Evolutionary conservation across 2,797 vertebrate species (phyloP), one percentile per base, ranked within the genome.

Genomic region (Eleutherodactylus coqui): DNA sequence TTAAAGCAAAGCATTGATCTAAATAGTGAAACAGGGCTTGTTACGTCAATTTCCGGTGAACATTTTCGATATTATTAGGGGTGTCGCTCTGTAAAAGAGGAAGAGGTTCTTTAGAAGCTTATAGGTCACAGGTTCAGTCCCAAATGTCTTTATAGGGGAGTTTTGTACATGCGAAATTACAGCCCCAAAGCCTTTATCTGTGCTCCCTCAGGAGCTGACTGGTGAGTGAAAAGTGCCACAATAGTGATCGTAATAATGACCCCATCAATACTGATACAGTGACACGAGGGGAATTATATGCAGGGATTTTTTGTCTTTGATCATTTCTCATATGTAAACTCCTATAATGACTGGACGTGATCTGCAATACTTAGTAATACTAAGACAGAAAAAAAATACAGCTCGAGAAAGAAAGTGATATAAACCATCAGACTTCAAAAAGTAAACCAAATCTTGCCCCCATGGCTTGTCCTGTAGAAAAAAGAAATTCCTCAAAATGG

Each of bases 281-380:
- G 49, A 60, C 29, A 27, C 9, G 17, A 58, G 75, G 75, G 75
- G 49, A 60, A 78, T 55, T 78, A 78, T n/a, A 78, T n/a, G 3
- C 4, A 43, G 53, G 49, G 53, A 55, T 14, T 78, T 78, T 77
- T 58, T 41, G 11, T 36, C 32, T 76, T 55, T n/a, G 9, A 51
- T 78, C 24, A 47, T 27, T 38, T 78, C 75, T 78, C 76, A 78
- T 58, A 55, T n/a, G 19, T 78, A 16, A 5, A 60, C 34, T 78
- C 43, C 10, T 78, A n/a, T 38, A 78, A 78, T 78, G 76, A 78
- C 76, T 78, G 55, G 21, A 41, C n/a, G 21, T 14, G 24, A 78
- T 58, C 76, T 58, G 27, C 7, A 32, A 34, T 51, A 89, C 21
- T 17, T 72, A 69, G 84, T 75, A 81, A 80, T 49, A 86, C 87